These are phyloP conservation scores for Dastarcus helophoroides DNA, from an alignment of 2,888 invertebrate genomes.

Conservation along the genomic window DNA sequence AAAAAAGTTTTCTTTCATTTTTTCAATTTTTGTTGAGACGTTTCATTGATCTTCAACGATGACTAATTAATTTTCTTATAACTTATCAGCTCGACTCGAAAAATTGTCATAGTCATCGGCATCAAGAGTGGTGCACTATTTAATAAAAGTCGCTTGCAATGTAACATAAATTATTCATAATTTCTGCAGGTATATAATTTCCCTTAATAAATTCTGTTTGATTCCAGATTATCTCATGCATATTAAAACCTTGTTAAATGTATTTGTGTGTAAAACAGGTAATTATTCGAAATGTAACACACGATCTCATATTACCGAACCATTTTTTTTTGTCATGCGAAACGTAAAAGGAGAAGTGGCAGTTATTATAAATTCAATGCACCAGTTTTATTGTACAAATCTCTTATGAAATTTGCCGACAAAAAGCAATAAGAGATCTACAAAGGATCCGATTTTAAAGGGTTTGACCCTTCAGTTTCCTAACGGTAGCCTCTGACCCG, in stretches of 20 bases:
- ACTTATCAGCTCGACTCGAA: too few relatives aligned
- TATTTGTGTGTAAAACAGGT: constrained; percentile 1
- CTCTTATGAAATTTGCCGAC: constrained; percentile 9
- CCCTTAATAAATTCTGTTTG: constrained; percentile 1
- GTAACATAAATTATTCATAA: constrained; percentile 12
- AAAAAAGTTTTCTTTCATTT: too few relatives aligned
- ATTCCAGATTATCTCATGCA: constrained; percentile 1
- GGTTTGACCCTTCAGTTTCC: constrained; percentile 6
- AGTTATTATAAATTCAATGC: constrained; percentile 1
- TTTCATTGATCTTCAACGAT: too few relatives aligned
- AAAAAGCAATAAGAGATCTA: constrained; percentile 11
- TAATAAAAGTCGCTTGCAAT: too few relatives aligned
- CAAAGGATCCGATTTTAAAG: constrained; percentile 10
- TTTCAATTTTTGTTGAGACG: too few relatives aligned
- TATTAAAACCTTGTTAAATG: constrained; percentile 1
- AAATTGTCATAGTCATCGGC: too few relatives aligned
- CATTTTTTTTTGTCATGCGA: too few relatives aligned
- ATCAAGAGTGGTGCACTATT: too few relatives aligned
- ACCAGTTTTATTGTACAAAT: constrained; percentile 10
- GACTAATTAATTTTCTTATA: too few relatives aligned
- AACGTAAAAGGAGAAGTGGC: not conserved
- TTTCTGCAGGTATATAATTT: constrained; percentile 1
- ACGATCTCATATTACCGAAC: too few relatives aligned
- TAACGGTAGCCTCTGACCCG: not conserved
- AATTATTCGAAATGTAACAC: too few relatives aligned